phyloP scores from a whole-genome alignment of 2,797 vertebrate species.

The Gadopsis bispinosus region DNA sequence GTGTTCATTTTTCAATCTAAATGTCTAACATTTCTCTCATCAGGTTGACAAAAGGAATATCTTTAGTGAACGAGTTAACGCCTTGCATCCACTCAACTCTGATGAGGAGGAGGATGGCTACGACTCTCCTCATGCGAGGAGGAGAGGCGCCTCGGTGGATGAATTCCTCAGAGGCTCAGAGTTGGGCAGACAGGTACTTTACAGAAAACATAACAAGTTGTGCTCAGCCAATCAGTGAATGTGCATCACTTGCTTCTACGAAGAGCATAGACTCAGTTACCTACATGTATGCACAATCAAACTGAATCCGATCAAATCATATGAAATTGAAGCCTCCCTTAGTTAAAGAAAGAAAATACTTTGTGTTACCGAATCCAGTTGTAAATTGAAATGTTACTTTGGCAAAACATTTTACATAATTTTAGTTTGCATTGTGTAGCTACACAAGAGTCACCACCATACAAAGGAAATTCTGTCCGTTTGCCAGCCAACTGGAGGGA shows the following conservation, averaged over 20 bases:
- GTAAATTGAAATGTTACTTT: background rate
- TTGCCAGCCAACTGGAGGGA: background rate
- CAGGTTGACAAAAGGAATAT: constrained; percentile 94
- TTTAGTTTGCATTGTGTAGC: background rate
- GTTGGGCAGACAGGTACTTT: constrained; percentile 91
- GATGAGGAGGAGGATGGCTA: constrained; percentile 96
- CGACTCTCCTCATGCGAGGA: constrained; percentile 86
- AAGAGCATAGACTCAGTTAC: background rate
- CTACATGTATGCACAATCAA: background rate
- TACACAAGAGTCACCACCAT: background rate
- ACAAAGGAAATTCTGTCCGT: background rate
- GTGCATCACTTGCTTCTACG: background rate
- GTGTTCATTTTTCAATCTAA: background rate
- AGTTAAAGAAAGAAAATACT: no score
- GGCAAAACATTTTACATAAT: background rate
- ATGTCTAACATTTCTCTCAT: constrained; percentile 18
- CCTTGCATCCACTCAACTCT: constrained; percentile 88
- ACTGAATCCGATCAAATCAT: background rate
- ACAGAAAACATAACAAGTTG: constrained; percentile 26
- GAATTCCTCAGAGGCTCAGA: constrained; percentile 97
- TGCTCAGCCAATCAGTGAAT: constrained; percentile 20
- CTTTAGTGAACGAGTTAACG: constrained; percentile 88
- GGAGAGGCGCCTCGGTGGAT: constrained; percentile 93
- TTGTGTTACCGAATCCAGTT: background rate
- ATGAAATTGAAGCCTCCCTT: background rate